Conservation (phyloP, 2,888 invertebrate genomes). For the Caenorhabditis sinica region DNA sequence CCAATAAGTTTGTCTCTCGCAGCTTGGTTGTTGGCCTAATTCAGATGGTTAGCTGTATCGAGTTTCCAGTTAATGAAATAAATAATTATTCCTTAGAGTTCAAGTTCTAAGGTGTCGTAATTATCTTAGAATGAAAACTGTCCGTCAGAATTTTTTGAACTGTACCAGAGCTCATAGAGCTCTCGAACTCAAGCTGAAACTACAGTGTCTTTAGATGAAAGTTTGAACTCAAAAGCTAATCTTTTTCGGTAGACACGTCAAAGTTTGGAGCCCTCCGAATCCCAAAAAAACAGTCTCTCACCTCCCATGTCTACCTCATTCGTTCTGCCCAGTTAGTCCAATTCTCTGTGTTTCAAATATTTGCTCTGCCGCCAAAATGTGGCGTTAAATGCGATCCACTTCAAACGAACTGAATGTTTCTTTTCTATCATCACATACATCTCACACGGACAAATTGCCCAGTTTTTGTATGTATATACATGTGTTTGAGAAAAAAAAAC, state of each 20-base stretch:
- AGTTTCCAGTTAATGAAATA: no score
- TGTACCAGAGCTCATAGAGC: no score
- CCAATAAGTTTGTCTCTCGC: neutral
- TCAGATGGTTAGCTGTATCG: no score
- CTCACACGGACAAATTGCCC: slow-evolving; percentile 8
- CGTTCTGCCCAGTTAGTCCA: slow-evolving; percentile 9
- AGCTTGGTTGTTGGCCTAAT: no score
- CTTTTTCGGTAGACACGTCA: slow-evolving; percentile 10
- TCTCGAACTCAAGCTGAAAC: no score
- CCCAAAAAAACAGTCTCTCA: slow-evolving; percentile 48
- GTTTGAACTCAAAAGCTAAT: slow-evolving; percentile 5
- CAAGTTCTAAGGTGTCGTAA: no score
- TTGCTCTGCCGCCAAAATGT: slow-evolving; percentile 65
- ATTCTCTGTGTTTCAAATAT: slow-evolving; percentile 52
- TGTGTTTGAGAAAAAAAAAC: slow-evolving; percentile 9
- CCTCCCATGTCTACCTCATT: slow-evolving; percentile 21
- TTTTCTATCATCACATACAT: slow-evolving; percentile 39
- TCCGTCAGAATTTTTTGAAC: no score
- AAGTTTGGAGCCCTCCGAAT: neutral
- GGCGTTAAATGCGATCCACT: slow-evolving; percentile 66
- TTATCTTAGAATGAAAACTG: no score
- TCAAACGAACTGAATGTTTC: slow-evolving; percentile 56
- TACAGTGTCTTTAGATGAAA: neutral
- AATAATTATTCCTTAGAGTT: no score
- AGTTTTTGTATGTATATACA: slow-evolving; percentile 24